These are phyloP conservation scores for Falco biarmicus DNA, from an alignment of 2,797 vertebrate species.

Conservation along the genomic window DNA sequence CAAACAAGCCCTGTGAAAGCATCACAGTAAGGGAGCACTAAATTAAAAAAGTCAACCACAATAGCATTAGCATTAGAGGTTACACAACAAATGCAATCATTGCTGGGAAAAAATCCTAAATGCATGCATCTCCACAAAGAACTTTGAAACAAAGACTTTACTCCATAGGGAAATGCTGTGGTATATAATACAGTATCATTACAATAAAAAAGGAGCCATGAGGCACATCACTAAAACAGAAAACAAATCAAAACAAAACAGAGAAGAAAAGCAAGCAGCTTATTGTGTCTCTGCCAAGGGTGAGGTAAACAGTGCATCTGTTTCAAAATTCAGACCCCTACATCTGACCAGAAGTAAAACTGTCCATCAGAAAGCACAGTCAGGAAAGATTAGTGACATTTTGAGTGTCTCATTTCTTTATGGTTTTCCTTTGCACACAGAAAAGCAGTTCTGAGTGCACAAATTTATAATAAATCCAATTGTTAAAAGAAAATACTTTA, in stretches of 20 bases:
- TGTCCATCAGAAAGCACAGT: conserved; percentile 58
- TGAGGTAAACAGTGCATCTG: conserved; percentile 65
- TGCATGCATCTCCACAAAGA: conserved; percentile 73
- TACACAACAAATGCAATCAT: conserved; percentile 63
- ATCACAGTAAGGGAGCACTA: conserved; percentile 63
- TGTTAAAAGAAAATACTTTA: conserved; percentile 78
- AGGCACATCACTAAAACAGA: conserved; percentile 70
- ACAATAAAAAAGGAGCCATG: conserved; percentile 73
- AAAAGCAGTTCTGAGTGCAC: conserved; percentile 66
- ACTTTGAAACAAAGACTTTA: conserved; percentile 71
- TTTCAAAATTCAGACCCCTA: conserved; percentile 67
- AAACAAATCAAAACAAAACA: conserved; percentile 72
- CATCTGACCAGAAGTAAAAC: conserved; percentile 75
- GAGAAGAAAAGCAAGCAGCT: conserved; percentile 63
- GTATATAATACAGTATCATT: conserved; percentile 74
- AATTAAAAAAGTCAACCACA: conserved; percentile 74
- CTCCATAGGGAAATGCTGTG: conserved; percentile 71
- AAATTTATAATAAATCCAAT: conserved; percentile 74
- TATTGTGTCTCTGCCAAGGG: conserved; percentile 65
- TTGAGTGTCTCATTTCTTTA: conserved; percentile 18
- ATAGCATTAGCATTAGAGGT: conserved; percentile 66
- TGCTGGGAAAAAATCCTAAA: conserved; percentile 70
- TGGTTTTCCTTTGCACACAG: conserved; percentile 53
- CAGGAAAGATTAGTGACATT: conserved; percentile 62
- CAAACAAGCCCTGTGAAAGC: conserved; percentile 68